Conservation (phyloP, 2,797 vertebrate species). For the Novumbra hubbsi region DNA sequence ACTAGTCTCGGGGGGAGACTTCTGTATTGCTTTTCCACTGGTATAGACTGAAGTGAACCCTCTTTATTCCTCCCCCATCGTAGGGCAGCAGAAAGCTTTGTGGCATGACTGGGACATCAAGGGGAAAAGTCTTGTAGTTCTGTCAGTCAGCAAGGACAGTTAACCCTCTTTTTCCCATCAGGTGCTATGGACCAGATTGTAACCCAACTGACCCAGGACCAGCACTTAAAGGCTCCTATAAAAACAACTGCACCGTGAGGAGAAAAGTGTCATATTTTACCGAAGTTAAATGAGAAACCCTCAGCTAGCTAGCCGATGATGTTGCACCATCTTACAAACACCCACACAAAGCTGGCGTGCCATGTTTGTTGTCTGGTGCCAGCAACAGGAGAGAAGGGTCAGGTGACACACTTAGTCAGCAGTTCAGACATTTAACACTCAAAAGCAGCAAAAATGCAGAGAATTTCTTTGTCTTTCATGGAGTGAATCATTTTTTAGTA, state of each 20-base stretch:
- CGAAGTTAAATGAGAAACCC: conserved; percentile 1
- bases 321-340: conserved; percentile 40
- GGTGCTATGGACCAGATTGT: not conserved
- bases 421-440: no score
- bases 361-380: not conserved
- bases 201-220: not conserved
- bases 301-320: conserved; percentile 46
- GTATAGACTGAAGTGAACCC: no score
- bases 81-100: no score
- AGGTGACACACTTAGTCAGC: conserved; percentile 2
- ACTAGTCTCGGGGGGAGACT: no score
- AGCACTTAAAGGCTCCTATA: not conserved
- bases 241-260: no score
- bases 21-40: no score
- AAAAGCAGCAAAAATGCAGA: no score
- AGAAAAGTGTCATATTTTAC: no score
- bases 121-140: no score
- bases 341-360: conserved; percentile 3
- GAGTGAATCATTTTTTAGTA: not conserved
- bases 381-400: not conserved
- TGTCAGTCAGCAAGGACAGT: no score
- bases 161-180: not conserved
- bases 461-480: not conserved
- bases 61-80: no score
- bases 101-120: no score